phyloP scores from a whole-genome alignment of 2,888 invertebrate species.

The Drosophila percnosoma region DNA sequence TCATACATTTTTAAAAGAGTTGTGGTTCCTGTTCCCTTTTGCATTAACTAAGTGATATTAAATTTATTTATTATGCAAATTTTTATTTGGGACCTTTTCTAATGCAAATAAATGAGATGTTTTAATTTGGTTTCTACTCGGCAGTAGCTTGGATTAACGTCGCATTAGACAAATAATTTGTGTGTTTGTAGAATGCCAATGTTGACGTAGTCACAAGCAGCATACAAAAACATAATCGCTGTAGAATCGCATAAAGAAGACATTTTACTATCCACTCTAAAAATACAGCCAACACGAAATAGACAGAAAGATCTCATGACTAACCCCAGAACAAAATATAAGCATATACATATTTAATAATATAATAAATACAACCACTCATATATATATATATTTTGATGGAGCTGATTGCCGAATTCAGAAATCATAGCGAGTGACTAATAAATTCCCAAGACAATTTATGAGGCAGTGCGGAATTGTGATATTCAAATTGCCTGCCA shows the following conservation, averaged over 20 bases:
- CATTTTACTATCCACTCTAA: constrained; percentile 51
- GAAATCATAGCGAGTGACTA: constrained; percentile 44
- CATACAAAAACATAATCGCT: constrained; percentile 15
- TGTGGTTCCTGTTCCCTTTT: neutral
- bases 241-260: constrained; percentile 55
- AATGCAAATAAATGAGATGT: constrained; percentile 42
- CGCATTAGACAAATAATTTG: neutral
- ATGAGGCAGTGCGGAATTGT: constrained; percentile 7
- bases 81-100: constrained; percentile 30
- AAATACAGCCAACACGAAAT: constrained; percentile 55
- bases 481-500: constrained; percentile 14
- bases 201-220: constrained; percentile 5
- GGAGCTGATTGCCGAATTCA: constrained; percentile 19
- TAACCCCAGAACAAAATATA: constrained; percentile 12
- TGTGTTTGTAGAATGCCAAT: neutral
- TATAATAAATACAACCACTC: constrained; percentile 18
- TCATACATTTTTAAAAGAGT: constrained; percentile 16
- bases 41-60: constrained; percentile 25
- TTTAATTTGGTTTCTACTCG: neutral
- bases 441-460: constrained; percentile 42
- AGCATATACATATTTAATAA: constrained; percentile 1
- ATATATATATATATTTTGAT: neutral
- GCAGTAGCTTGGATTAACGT: neutral
- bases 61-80: constrained; percentile 68
- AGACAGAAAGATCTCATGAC: constrained; percentile 35